Evolutionary conservation across 2,113 vertebrate genomes (phyloP).

Genomic region (Ascaphus truei): DNA sequence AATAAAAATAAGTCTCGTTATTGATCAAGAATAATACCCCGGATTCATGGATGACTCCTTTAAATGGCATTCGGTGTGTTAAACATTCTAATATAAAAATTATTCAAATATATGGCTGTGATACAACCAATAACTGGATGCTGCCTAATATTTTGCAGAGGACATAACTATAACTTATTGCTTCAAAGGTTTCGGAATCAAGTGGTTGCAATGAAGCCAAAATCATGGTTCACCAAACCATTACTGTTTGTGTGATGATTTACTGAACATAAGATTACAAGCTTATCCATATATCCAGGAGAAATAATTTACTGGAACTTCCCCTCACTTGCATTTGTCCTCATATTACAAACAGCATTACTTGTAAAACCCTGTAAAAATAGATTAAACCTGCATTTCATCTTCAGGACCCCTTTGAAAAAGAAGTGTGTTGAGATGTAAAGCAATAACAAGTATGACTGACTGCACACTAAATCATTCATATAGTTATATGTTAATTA

Average conservation of each 20-base stretch:
- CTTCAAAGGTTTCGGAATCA: neutral
- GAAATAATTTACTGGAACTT: constrained; percentile 23
- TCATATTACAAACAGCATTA: constrained; percentile 26
- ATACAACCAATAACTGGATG: constrained; percentile 1
- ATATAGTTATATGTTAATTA: neutral
- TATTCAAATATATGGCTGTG: constrained; percentile 44
- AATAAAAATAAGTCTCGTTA: no score
- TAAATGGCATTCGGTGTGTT: no score
- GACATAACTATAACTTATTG: constrained; percentile 23
- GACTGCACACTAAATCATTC: neutral
- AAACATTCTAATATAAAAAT: constrained; percentile 25
- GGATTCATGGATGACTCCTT: no score
- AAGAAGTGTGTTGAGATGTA: neutral
- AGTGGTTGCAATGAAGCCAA: constrained; percentile 21
- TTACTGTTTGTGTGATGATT: constrained; percentile 27
- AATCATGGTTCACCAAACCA: constrained; percentile 4
- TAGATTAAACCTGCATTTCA: constrained; percentile 12
- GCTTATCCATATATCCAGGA: constrained; percentile 28
- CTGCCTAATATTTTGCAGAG: neutral
- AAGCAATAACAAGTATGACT: neutral
- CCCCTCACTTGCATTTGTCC: constrained; percentile 26
- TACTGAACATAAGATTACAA: constrained; percentile 37
- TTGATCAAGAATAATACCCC: no score
- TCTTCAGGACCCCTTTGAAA: neutral
- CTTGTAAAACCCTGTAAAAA: neutral